Evolutionary conservation across 2,113 vertebrate species (phyloP).

Genomic region (Poeciliopsis retropinna): DNA sequence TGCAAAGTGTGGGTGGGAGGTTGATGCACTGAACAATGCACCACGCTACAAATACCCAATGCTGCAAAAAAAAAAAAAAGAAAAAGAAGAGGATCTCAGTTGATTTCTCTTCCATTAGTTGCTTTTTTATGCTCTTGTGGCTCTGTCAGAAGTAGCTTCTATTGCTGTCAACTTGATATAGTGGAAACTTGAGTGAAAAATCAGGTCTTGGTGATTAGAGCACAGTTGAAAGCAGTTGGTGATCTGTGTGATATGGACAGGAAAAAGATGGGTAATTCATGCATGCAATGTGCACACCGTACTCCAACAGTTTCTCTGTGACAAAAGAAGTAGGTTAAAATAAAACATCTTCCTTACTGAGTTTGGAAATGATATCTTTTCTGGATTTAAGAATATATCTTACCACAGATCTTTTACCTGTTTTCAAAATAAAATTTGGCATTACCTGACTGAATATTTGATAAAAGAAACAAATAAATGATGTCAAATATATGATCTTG

Average conservation of each 20-base stretch:
- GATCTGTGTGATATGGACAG: slow-evolving; percentile 51
- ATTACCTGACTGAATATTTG: background rate
- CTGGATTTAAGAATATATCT: slow-evolving; percentile 26
- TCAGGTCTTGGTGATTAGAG: slow-evolving; percentile 44
- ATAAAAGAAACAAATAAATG: background rate
- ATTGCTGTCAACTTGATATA: slow-evolving; percentile 58
- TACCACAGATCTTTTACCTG: slow-evolving; percentile 7
- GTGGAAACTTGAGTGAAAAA: slow-evolving; percentile 52
- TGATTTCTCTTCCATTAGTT: slow-evolving; percentile 47
- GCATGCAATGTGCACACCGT: slow-evolving; percentile 13
- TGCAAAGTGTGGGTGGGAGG: slow-evolving; percentile 69
- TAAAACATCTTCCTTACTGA: slow-evolving; percentile 11
- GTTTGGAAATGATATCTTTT: slow-evolving; percentile 22
- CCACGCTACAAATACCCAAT: slow-evolving; percentile 43
- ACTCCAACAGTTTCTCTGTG: slow-evolving; percentile 37
- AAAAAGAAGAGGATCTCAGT: slow-evolving; percentile 42
- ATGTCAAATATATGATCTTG: too few relatives aligned
- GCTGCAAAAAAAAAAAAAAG: slow-evolving; percentile 34
- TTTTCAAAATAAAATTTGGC: background rate
- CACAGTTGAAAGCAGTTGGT: slow-evolving; percentile 34
- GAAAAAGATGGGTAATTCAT: slow-evolving; percentile 51
- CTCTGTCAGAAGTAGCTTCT: slow-evolving; percentile 50
- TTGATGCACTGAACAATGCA: slow-evolving; percentile 62
- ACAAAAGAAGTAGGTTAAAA: slow-evolving; percentile 48
- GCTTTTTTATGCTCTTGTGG: slow-evolving; percentile 45